Evolutionary conservation across 2,113 vertebrate genomes (phyloP), one percentile per base, ranked within the genome.

Genomic region (Hiodon alosoides): DNA sequence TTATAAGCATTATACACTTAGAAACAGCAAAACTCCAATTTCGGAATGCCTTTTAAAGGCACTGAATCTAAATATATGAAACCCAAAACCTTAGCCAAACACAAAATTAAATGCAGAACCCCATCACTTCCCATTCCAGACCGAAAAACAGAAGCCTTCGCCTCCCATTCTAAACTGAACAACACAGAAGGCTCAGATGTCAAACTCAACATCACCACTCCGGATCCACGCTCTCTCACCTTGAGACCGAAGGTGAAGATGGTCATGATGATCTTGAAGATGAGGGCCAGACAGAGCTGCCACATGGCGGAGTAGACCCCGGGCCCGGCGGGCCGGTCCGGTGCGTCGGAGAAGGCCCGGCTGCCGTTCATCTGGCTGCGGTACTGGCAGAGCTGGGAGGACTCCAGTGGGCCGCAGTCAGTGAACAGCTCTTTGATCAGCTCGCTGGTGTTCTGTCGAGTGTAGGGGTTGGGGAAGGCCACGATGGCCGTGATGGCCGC

Each of bases 241-340:
- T 99, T 99, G 72, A 99, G 94, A 70, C 97, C 97, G 52, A 99
- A 99, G 50, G 97, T 99, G 89, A 98, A 99, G 57, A 99, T 97
- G 55, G 97, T 98, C 96, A 99, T 98, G 85, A 99, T 94, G 86
- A 99, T 98, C 86, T 99, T 99, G 81, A 99, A 98, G 84, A 98
- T 89, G 75, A 99, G 96, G 0, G 97, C 97, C 85, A 99, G 89
- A 83, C 96, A 96, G 16, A 98, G 89, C 85, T 98, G 96, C 96
- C 97, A 98, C 88, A 99, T 98, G 80, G 97, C 96, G 2, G 95
- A 93, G 84, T 99, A 98, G 50, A 99, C 95, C 48, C 95, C 96
- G n/a, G 91, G 89, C 80, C 93, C 94, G 6, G 95, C 91, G 54
- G 97, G 93, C 53, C 92, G 87, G 80, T 98, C 96, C n/a, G 95